phyloP scores from a whole-genome alignment of 2,113 vertebrate species.

The Alosa alosa region DNA sequence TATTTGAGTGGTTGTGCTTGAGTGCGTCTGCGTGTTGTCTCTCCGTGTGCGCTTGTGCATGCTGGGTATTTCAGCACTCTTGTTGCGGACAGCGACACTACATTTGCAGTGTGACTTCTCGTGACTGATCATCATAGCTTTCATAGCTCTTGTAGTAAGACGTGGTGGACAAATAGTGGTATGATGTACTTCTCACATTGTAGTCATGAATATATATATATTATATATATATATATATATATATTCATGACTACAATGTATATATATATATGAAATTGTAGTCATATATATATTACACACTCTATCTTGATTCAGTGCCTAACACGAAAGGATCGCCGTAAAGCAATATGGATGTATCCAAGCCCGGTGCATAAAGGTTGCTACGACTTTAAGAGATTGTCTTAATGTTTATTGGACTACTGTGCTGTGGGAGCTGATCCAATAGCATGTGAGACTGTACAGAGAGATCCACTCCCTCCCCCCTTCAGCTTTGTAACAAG shows the following conservation, averaged over 20 bases:
- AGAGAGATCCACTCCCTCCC: slow-evolving; percentile 65
- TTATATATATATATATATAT: too few relatives aligned
- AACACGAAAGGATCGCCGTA: neutral
- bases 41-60: neutral
- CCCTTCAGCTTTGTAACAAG: slow-evolving; percentile 56
- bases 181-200: neutral
- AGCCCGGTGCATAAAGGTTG: neutral
- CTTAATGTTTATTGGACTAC: slow-evolving; percentile 59
- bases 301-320: too few relatives aligned
- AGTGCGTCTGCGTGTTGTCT: neutral
- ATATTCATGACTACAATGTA: too few relatives aligned
- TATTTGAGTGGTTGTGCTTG: too few relatives aligned
- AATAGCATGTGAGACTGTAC: slow-evolving; percentile 61
- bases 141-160: neutral
- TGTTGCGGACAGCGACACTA: neutral
- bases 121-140: neutral
- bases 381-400: neutral
- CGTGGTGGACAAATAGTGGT: neutral
- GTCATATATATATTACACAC: too few relatives aligned
- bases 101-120: neutral
- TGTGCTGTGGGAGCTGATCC: slow-evolving; percentile 57
- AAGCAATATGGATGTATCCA: neutral
- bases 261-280: neutral
- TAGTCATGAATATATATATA: too few relatives aligned
- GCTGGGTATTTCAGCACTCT: neutral